phyloP scores from a whole-genome alignment of 2,888 invertebrate genomes.

The Branchellion lobata region DNA sequence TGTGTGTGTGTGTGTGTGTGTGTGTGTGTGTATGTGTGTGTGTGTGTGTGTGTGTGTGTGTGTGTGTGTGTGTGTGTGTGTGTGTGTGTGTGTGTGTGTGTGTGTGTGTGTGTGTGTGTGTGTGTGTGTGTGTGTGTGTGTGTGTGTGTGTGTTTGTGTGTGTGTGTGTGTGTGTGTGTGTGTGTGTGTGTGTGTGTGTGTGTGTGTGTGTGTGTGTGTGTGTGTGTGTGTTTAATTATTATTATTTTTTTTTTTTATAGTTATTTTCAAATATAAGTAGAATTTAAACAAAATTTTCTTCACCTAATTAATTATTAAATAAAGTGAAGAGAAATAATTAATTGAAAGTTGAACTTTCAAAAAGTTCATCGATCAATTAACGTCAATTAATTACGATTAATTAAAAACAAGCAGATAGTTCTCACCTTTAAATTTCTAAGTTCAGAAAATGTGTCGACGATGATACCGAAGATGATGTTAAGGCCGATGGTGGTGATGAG shows the following conservation, averaged over 20 bases:
- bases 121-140: slow-evolving; percentile 10
- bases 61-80: slow-evolving; percentile 23
- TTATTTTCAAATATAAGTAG: too few relatives aligned
- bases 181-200: slow-evolving; percentile 19
- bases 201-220: slow-evolving; percentile 19
- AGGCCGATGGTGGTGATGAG: slow-evolving; percentile 63
- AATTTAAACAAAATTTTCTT: too few relatives aligned
- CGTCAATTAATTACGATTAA: too few relatives aligned
- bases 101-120: slow-evolving; percentile 22
- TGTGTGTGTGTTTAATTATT: slow-evolving; percentile 16
- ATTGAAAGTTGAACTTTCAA: too few relatives aligned
- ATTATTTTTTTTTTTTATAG: too few relatives aligned
- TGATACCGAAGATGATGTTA: slow-evolving; percentile 64
- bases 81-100: slow-evolving; percentile 22
- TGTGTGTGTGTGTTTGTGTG: slow-evolving; percentile 15
- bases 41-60: slow-evolving; percentile 1
- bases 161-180: slow-evolving; percentile 15
- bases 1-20: slow-evolving; percentile 10
- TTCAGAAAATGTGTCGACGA: slow-evolving; percentile 63
- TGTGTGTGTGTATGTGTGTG: slow-evolving; percentile 13
- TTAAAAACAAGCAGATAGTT: too few relatives aligned
- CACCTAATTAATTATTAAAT: too few relatives aligned
- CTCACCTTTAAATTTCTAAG: slow-evolving; percentile 62
- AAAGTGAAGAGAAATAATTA: too few relatives aligned
- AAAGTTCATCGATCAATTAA: too few relatives aligned